These are phyloP conservation scores for Mus spicilegus DNA, from an alignment of 2,113 vertebrate genomes.

Conservation along the genomic window DNA sequence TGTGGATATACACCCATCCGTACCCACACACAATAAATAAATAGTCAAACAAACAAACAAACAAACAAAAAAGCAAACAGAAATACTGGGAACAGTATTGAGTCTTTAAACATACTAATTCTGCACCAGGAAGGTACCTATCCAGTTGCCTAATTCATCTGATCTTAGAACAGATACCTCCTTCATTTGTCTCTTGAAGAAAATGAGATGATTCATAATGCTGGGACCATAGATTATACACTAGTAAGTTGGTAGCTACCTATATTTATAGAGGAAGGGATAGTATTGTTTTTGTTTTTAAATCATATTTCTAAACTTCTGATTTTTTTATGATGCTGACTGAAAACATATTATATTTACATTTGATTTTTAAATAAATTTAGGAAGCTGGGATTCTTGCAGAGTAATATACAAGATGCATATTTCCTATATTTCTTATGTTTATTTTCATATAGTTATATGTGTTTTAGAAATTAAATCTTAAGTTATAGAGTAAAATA, in stretches of 20 bases:
- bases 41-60: not conserved
- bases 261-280: not conserved
- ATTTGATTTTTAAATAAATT: not conserved
- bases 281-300: not conserved
- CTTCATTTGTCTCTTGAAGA: not conserved
- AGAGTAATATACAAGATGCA: not conserved
- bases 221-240: not conserved
- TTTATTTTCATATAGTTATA: not conserved
- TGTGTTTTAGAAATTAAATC: not conserved
- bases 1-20: not conserved
- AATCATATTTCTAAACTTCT: slow-evolving; percentile 24
- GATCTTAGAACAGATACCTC: not conserved
- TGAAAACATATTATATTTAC: not conserved
- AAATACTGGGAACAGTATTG: too few relatives aligned
- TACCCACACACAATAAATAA: not conserved
- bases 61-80: too few relatives aligned
- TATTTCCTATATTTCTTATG: not conserved
- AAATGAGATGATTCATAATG: not conserved
- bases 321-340: not conserved
- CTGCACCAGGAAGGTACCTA: not conserved
- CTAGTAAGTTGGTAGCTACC: not conserved
- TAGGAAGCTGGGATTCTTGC: not conserved
- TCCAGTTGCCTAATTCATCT: not conserved
- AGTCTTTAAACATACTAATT: not conserved
- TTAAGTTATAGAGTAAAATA: not conserved